phyloP scores from a whole-genome alignment of 2,888 invertebrate species.

The Caenorhabditis afra region DNA sequence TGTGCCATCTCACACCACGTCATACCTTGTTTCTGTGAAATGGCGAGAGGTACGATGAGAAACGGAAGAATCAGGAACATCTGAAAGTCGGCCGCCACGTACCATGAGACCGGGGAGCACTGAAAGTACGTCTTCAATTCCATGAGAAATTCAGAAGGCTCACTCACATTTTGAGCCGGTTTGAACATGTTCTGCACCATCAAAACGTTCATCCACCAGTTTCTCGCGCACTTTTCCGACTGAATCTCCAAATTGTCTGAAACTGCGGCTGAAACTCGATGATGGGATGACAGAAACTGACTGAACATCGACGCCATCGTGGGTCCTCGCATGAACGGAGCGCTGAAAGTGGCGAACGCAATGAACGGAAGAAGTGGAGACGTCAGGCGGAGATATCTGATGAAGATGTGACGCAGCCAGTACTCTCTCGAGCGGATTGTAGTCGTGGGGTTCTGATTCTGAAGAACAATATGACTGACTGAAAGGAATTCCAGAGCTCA shows the following conservation, averaged over 20 bases:
- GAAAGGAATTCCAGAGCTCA: background rate
- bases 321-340: slow-evolving; percentile 33
- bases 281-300: too few species aligned
- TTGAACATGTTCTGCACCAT: slow-evolving; percentile 19
- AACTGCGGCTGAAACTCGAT: too few species aligned
- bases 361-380: slow-evolving; percentile 49
- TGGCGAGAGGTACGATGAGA: slow-evolving; percentile 39
- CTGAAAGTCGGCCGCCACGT: slow-evolving; percentile 56
- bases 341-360: slow-evolving; percentile 32
- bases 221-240: slow-evolving; percentile 38
- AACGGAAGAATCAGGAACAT: slow-evolving; percentile 46
- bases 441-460: background rate
- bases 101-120: slow-evolving; percentile 58
- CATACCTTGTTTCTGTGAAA: slow-evolving; percentile 19
- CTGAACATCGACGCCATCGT: slow-evolving; percentile 17
- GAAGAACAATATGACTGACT: background rate
- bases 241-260: slow-evolving; percentile 8
- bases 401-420: slow-evolving; percentile 69
- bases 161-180: slow-evolving; percentile 15
- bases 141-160: too few species aligned
- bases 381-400: slow-evolving; percentile 61
- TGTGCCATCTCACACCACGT: too few species aligned
- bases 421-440: slow-evolving; percentile 28
- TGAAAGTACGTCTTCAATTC: background rate
- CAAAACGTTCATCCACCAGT: slow-evolving; percentile 65